Evolutionary conservation across 1,140 invertebrate genomes (phyloP).

Genomic region (Charaxes varanes): DNA sequence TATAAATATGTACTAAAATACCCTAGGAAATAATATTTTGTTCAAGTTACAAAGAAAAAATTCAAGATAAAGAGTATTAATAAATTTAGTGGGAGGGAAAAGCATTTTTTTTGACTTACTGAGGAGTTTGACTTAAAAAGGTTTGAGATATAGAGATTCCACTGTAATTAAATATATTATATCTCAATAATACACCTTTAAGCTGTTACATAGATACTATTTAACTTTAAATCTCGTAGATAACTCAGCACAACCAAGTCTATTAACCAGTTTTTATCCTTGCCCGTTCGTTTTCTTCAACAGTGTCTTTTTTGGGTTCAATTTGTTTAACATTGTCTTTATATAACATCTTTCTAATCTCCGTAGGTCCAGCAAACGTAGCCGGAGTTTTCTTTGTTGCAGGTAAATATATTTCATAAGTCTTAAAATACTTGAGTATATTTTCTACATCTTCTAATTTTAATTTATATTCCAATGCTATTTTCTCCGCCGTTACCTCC

Average conservation of each 20-base stretch:
- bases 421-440: conserved; percentile 61
- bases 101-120: too few species aligned
- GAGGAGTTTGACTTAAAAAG: too few species aligned
- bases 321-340: conserved; percentile 30
- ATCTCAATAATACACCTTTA: too few species aligned
- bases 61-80: too few species aligned
- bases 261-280: conserved; percentile 16
- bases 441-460: conserved; percentile 73
- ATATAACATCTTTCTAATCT: conserved; percentile 34
- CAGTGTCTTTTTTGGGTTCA: conserved; percentile 25
- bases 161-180: too few species aligned
- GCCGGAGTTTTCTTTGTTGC: conserved; percentile 43
- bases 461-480: conserved; percentile 81
- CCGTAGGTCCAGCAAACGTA: conserved; percentile 50
- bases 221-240: too few species aligned
- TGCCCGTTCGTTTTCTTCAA: conserved; percentile 17
- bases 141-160: too few species aligned
- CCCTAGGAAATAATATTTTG: too few species aligned
- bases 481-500: conserved; percentile 72
- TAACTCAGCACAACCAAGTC: neutral
- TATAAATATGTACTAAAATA: too few species aligned
- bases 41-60: too few species aligned
- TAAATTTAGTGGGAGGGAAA: too few species aligned
- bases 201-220: too few species aligned
- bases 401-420: conserved; percentile 58